These are phyloP conservation scores for Siderastrea radians DNA, from an alignment of 92 coral and sea anemone genomes.

Conservation along the genomic window DNA sequence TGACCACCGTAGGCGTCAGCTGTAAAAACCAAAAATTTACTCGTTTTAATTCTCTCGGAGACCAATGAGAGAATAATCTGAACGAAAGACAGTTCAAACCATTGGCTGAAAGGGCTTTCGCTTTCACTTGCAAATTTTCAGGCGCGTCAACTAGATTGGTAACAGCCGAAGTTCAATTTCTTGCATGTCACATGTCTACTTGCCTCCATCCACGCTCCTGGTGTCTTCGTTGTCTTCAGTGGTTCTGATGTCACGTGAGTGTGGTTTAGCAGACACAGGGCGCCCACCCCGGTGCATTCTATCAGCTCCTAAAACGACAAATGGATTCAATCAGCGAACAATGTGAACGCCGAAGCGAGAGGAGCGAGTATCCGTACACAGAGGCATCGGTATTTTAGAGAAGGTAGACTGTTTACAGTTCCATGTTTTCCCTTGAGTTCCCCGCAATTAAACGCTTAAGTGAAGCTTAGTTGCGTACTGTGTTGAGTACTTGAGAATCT, in stretches of 20 bases:
- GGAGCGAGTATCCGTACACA: too few relatives aligned
- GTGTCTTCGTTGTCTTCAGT: conserved; percentile 6
- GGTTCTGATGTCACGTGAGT: conserved; percentile 30
- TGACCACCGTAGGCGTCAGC: too few relatives aligned
- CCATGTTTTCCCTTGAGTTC: too few relatives aligned
- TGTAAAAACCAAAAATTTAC: too few relatives aligned
- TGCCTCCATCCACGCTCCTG: conserved; percentile 19
- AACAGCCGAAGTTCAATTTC: background rate
- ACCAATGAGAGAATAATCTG: too few relatives aligned
- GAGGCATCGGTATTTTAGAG: too few relatives aligned
- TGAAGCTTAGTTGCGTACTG: too few relatives aligned
- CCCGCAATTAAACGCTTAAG: too few relatives aligned
- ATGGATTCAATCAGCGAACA: background rate
- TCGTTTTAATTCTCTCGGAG: too few relatives aligned
- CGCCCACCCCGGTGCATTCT: conserved; percentile 11
- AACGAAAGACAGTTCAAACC: background rate
- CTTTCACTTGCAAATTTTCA: background rate
- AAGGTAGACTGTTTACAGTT: too few relatives aligned
- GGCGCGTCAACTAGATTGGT: background rate
- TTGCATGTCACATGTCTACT: background rate
- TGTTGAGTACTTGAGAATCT: too few relatives aligned
- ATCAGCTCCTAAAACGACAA: conserved; percentile 1
- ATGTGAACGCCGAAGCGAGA: too few relatives aligned
- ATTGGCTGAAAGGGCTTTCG: background rate
- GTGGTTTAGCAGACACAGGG: conserved; percentile 44